Evolutionary conservation across 2,113 vertebrate species (phyloP), one percentile per base, ranked within the genome.

Genomic region (Naja naja): DNA sequence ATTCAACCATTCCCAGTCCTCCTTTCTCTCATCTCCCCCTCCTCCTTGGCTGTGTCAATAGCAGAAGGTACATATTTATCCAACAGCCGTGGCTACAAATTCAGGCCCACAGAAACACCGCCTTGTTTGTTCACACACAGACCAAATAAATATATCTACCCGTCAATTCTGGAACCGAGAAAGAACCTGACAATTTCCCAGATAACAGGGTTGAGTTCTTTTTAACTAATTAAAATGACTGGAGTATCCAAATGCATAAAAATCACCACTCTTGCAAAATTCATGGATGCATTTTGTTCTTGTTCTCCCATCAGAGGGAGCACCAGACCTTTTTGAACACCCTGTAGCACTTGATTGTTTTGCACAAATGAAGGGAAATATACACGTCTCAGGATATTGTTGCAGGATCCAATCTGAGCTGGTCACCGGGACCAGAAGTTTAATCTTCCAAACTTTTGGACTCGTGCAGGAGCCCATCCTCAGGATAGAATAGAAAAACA

Each of bases 61-160:
- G 95, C 92, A 95, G 95, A 96, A 96, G 89, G 90, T 95, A 97
- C 91, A 93, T 95, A 97, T 97, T 97, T 97, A 96, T 95, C 95
- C 94, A 96, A 93, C 92, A 93, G 55, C 91, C 92, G 90, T 0
- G 1, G 90, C 92, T 93, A 94, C 91, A 81, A 81, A 95, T 88
- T 87, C 91, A 94, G 92, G 27, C 0, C 43, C 11, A 87, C 89
- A 87, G 25, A 85, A 93, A 30, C 49, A 91, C 60, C 6, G 18
- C 34, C 91, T 93, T 90, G 93, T 96, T 97, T 96, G 96, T 96
- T 96, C 94, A 95, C 54, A 20, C 53, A 87, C 39, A 27, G 90
- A 95, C 94, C 74, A 22, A 81, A 43, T 43, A 81, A 81, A 94
- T 85, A 89, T 18, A 56, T 30, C 85, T 93, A 7, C 64, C 45